These are phyloP conservation scores for Bombus superbus DNA, from an alignment of 1,140 invertebrate genomes.

Conservation along the genomic window DNA sequence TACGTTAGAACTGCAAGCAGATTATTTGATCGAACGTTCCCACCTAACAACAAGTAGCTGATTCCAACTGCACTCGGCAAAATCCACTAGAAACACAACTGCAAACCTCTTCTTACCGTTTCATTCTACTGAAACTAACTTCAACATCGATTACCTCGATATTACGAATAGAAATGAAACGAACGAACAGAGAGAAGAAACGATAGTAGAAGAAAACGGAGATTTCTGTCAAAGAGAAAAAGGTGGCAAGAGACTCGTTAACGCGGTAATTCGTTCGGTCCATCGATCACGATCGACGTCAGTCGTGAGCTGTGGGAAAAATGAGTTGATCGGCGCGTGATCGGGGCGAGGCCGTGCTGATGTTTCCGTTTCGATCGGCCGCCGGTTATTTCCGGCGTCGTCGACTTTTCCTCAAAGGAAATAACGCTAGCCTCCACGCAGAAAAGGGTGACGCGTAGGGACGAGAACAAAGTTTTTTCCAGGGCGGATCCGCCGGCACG, in stretches of 20 bases:
- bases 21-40: no score
- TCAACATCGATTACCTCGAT: no score
- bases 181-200: not conserved
- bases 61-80: no score
- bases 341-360: conserved; percentile 31
- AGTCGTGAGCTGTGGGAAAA: not conserved
- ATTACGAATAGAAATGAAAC: no score
- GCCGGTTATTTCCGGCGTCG: conserved; percentile 29
- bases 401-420: conserved; percentile 1
- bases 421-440: not conserved
- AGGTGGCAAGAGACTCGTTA: not conserved
- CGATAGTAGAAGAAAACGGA: not conserved
- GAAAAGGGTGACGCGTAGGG: conserved; percentile 22
- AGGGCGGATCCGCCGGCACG: conserved; percentile 31
- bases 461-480: conserved; percentile 41
- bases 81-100: no score
- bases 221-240: no score
- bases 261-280: not conserved
- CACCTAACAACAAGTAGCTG: no score
- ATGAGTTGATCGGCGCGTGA: not conserved
- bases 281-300: not conserved
- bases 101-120: no score
- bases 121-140: no score
- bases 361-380: conserved; percentile 17
- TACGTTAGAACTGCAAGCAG: no score